Conservation (phyloP, 2,888 invertebrate species). For the Gymnocheta viridis region DNA sequence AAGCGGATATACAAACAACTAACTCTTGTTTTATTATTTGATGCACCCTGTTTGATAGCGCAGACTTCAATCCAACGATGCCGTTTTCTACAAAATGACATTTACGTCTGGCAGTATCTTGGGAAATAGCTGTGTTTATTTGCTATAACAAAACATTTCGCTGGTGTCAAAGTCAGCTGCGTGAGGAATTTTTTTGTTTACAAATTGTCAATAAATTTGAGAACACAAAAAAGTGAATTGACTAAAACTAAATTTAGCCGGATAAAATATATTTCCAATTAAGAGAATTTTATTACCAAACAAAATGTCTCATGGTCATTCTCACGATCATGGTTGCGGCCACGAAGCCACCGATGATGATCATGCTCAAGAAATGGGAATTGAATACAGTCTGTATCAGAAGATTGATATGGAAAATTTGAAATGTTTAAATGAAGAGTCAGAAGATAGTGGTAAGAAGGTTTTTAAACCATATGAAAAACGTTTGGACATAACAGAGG, state of each 20-base stretch:
- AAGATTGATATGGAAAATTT: constrained; percentile 94
- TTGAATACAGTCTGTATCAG: constrained; percentile 87
- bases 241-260: neutral
- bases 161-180: constrained; percentile 14
- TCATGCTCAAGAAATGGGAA: constrained; percentile 81
- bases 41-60: neutral
- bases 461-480: constrained; percentile 97
- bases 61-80: neutral
- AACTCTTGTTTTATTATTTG: neutral
- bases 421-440: constrained; percentile 94
- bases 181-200: neutral
- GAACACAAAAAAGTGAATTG: neutral
- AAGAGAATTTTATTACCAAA: neutral
- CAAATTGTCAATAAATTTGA: neutral
- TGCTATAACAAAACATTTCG: neutral
- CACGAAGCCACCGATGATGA: constrained; percentile 81
- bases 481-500: constrained; percentile 89
- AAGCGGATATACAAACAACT: too few relatives aligned
- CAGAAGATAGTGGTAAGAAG: constrained; percentile 92
- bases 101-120: neutral
- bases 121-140: neutral
- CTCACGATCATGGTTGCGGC: constrained; percentile 79
- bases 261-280: neutral
- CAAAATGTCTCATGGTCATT: constrained; percentile 80
- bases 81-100: neutral